A percentile compares a stretch with the other conserved stretches of the same genome.
phyloP scores from a whole-genome alignment of 2,888 invertebrate genomes.

The Arenicola marina region DNA sequence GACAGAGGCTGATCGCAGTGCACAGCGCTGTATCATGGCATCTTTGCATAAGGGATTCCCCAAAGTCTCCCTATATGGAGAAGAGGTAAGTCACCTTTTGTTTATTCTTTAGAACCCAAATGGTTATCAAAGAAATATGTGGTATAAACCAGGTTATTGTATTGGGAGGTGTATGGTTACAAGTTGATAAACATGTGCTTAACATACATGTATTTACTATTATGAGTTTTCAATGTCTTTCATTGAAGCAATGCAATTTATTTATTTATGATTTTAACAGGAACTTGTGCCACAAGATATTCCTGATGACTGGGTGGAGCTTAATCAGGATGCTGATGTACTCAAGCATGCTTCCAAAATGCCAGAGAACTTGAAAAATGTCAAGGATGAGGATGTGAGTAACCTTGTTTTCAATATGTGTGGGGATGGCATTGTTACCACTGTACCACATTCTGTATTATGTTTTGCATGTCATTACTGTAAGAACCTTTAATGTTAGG shows the following conservation, averaged over 20 bases:
- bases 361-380: conserved; percentile 66
- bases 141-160: no score
- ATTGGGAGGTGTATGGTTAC: no score
- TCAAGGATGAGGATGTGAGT: conserved; percentile 74
- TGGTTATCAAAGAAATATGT: no score
- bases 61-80: conserved; percentile 69
- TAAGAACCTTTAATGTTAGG: no score
- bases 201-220: background rate
- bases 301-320: conserved; percentile 79
- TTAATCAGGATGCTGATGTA: conserved; percentile 74
- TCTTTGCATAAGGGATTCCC: conserved; percentile 86
- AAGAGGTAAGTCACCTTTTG: conserved; percentile 70
- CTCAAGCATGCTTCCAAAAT: conserved; percentile 58
- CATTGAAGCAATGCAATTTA: no score
- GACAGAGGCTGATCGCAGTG: conserved; percentile 96
- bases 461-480: no score
- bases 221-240: background rate
- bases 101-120: background rate
- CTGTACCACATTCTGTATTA: no score
- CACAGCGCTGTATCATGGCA: conserved; percentile 89
- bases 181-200: no score
- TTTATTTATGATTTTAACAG: no score
- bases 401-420: background rate
- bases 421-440: no score
- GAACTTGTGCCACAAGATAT: no score